phyloP scores from a whole-genome alignment of 2,797 vertebrate genomes.

The Muscicapa striata region DNA sequence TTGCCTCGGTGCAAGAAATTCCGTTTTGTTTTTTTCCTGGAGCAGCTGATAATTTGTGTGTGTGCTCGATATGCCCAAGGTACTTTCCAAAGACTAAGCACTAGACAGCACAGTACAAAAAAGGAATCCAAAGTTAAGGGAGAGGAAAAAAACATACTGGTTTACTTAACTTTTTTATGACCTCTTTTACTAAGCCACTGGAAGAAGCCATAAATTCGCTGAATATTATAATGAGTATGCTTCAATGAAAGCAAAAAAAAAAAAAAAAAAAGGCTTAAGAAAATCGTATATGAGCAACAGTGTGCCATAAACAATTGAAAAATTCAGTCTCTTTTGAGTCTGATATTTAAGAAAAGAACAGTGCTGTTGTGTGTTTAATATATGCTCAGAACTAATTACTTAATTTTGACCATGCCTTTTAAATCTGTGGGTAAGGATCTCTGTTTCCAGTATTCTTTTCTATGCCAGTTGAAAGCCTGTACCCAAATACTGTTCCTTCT shows the following conservation, averaged over 20 bases:
- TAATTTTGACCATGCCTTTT: constrained; percentile 13
- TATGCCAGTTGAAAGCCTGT: neutral
- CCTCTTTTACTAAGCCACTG: constrained; percentile 67
- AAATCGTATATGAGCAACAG: constrained; percentile 38
- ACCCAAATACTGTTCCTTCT: constrained; percentile 24
- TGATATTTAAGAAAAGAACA: neutral
- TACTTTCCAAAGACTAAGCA: constrained; percentile 65
- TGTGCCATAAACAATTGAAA: constrained; percentile 9
- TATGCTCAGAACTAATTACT: constrained; percentile 21
- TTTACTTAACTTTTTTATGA: constrained; percentile 75
- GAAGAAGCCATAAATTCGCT: constrained; percentile 58
- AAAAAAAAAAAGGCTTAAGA: constrained; percentile 38
- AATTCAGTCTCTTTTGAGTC: neutral
- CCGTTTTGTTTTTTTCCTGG: constrained; percentile 39
- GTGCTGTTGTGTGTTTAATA: constrained; percentile 36
- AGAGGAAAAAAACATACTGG: constrained; percentile 53
- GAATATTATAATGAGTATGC: constrained; percentile 40
- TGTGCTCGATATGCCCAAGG: constrained; percentile 58
- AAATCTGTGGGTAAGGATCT: neutral
- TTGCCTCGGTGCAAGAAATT: constrained; percentile 69
- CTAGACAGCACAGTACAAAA: constrained; percentile 67
- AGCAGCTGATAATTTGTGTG: constrained; percentile 68
- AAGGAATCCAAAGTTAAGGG: constrained; percentile 68
- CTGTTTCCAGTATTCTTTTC: constrained; percentile 16
- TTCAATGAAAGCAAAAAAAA: constrained; percentile 43